Percentiles rank a stretch among this genome's conserved stretches.
Evolutionary conservation across 2,797 vertebrate genomes (phyloP).

Genomic region (Petrocephalus schoutedeni): DNA sequence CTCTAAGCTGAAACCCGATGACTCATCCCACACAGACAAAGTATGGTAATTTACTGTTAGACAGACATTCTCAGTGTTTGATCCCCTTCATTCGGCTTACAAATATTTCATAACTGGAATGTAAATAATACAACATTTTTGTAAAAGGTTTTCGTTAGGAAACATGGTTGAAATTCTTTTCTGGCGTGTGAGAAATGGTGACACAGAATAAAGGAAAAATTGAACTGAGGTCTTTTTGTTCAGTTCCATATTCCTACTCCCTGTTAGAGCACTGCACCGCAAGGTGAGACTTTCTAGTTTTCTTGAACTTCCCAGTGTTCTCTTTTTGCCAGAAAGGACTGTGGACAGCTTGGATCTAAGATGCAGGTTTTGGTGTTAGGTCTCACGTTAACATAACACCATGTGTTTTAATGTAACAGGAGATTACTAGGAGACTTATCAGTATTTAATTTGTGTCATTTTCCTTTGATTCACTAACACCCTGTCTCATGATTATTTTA

Average conservation of each 20-base stretch:
- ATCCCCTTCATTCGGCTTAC: not conserved
- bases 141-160: not conserved
- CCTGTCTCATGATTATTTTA: not conserved
- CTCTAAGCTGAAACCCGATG: not conserved
- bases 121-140: conserved; percentile 2
- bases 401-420: not conserved
- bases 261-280: not conserved
- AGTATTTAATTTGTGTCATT: not conserved
- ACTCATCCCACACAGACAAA: not conserved
- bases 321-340: not conserved
- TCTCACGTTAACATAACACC: not conserved
- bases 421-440: not conserved
- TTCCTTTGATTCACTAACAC: not conserved
- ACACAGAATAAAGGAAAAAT: not conserved
- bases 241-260: not conserved
- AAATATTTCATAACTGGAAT: not conserved
- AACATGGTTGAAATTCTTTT: not conserved
- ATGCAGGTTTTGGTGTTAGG: not conserved
- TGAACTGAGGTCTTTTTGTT: not conserved
- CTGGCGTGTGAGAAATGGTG: not conserved
- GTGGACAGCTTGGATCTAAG: not conserved
- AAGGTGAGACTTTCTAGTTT: not conserved
- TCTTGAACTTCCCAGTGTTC: not conserved
- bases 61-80: not conserved
- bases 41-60: not conserved